Conservation (phyloP, 2,113 vertebrate species). For the Chinchilla lanigera region DNA sequence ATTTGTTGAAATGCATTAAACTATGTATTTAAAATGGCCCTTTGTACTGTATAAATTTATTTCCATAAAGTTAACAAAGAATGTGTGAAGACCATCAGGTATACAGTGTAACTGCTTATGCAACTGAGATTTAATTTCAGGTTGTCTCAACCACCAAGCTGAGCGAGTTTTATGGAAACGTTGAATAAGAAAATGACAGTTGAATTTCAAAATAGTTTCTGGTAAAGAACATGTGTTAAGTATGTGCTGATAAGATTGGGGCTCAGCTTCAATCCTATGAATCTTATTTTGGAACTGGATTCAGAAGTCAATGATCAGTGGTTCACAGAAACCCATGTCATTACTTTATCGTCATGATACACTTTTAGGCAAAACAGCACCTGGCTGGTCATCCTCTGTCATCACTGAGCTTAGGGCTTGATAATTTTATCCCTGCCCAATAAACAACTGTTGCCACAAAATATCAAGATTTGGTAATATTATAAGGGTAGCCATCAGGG, state of each 20-base stretch:
- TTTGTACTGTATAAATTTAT: not conserved
- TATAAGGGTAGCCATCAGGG: not conserved
- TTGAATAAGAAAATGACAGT: constrained; percentile 33
- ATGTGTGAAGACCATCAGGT: not conserved
- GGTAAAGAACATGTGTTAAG: not conserved
- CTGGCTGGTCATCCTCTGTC: not conserved
- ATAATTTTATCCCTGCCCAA: constrained; percentile 33
- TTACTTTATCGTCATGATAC: constrained; percentile 30
- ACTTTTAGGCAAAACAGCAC: not conserved
- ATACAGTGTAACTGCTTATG: not conserved
- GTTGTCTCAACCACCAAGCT: not conserved
- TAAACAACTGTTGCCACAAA: not conserved
- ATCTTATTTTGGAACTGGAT: constrained; percentile 52
- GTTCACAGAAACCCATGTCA: constrained; percentile 15
- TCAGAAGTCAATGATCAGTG: constrained; percentile 28
- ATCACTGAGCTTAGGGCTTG: not conserved
- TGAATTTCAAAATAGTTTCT: constrained; percentile 37
- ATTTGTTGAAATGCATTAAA: not conserved
- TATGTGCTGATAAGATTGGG: not conserved
- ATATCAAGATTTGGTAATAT: not conserved
- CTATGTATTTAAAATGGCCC: not conserved
- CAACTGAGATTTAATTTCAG: not conserved
- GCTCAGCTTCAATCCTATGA: constrained; percentile 6
- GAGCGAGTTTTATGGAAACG: not conserved
- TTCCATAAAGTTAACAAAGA: not conserved